Evolutionary conservation across 2,888 invertebrate genomes (phyloP).

Genomic region (Calameuta pallipes): DNA sequence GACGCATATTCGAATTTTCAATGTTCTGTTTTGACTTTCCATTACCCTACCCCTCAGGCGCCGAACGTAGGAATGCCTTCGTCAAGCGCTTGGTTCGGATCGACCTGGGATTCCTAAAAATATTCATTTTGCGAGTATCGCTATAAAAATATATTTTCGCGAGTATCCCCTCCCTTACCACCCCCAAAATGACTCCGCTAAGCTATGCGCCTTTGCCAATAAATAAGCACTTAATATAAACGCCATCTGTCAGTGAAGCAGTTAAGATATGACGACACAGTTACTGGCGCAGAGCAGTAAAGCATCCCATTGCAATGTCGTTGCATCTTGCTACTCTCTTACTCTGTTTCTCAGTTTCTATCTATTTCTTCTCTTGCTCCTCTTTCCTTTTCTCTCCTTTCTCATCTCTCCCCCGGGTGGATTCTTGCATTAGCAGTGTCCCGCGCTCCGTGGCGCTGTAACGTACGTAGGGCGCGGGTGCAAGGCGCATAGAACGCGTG

Average conservation of each 20-base stretch:
- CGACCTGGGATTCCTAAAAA: slow-evolving; percentile 2
- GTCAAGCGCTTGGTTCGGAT: not conserved
- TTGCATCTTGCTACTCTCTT: slow-evolving; percentile 9
- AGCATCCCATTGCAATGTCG: slow-evolving; percentile 19
- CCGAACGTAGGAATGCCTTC: not conserved
- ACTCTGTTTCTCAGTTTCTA: not conserved
- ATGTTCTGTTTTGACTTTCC: not conserved
- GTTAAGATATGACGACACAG: slow-evolving; percentile 40
- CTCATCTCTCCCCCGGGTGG: slow-evolving; percentile 10
- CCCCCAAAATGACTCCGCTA: not conserved
- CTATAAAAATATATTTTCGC: too few relatives aligned
- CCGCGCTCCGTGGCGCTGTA: not conserved
- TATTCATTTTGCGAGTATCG: not conserved
- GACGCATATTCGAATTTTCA: not conserved
- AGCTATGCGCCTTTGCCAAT: slow-evolving; percentile 31
- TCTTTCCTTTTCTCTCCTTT: slow-evolving; percentile 1
- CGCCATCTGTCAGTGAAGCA: slow-evolving; percentile 33
- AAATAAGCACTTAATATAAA: slow-evolving; percentile 39
- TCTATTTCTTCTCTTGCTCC: not conserved
- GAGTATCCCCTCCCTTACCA: not conserved
- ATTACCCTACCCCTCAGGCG: not conserved
- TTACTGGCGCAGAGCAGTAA: slow-evolving; percentile 32
- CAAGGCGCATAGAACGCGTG: slow-evolving; percentile 23
- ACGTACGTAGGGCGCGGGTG: slow-evolving; percentile 12
- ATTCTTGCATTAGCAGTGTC: not conserved